Base-by-base conservation (phyloP, 1,140 invertebrate genomes). In the Dinoponera quadriceps region DNA sequence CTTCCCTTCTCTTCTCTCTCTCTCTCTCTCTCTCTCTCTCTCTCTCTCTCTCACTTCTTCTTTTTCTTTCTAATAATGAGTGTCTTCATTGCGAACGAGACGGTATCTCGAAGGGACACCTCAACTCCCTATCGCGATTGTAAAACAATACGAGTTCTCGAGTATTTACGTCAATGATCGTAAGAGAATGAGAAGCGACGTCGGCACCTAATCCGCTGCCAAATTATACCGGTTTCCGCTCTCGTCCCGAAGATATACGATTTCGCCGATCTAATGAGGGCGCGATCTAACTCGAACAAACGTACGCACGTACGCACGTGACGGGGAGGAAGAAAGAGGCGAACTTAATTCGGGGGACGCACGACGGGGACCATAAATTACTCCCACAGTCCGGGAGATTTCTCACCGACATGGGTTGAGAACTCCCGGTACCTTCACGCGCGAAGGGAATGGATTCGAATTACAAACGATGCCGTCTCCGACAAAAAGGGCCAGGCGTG, bases 381-480 rank as follows among this genome's bases (percentile, higher is more conserved):
- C 54, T 66, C 60, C 18, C 33, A n/a, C 16, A 65, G 66, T 60
- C 55, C 57, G 59, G 55, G 66, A 82, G 78, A 73, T 74, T 63
- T 38, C 73, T 18, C 22, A 57, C n/a, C 22, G 72, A 83, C 51
- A 55, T 25, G 65, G 38, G 86, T 73, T 59, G 54, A 9, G 59
- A 71, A 80, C 84, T 51, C 55, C 60, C 57, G 84, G 54, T 78
- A 77, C 38, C 68, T 85, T 62, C 4, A 9, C 75, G 75, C 54
- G 48, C 83, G 85, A 68, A 29, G 60, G 84, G 74, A 51, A 71
- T n/a, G 85, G 86, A 87, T 83, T 87, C 86, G 86, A 87, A 87
- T 87, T 87, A 87, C 86, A 69, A 86, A 25, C 54, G 86, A 84
- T 71, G 63, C 81, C 60, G 80, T 86, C 72, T 16, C 65, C 29